A percentile compares a stretch with the other conserved stretches of the same genome.
Conservation (phyloP, 2,797 vertebrate species). For the Mus caroli region DNA sequence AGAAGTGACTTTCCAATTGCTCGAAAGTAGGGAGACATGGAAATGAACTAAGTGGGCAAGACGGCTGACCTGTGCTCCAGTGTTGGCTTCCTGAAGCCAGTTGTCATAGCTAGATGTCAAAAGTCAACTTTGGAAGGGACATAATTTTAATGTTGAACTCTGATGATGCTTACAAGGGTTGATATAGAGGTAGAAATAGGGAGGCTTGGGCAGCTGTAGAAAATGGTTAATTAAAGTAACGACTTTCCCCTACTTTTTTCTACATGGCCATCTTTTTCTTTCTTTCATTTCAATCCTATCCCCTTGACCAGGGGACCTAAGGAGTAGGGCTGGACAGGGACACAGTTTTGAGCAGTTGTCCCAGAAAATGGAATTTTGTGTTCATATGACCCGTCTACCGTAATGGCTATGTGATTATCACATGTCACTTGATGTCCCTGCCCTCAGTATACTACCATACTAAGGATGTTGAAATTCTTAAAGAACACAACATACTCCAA, state of each 20-base stretch:
- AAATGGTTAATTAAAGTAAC: background rate
- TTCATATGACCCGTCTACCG: background rate
- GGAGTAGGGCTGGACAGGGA: background rate
- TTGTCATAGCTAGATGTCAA: background rate
- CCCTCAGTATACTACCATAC: background rate
- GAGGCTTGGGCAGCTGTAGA: background rate
- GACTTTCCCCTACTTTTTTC: background rate
- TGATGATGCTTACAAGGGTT: background rate
- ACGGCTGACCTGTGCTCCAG: background rate
- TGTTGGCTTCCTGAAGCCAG: background rate
- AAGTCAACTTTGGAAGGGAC: background rate
- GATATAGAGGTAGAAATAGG: background rate
- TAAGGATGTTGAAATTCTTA: background rate
- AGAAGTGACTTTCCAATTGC: constrained; percentile 51
- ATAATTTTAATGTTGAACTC: background rate
- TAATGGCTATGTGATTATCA: background rate
- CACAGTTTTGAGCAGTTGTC: background rate
- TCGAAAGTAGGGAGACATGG: constrained; percentile 16
- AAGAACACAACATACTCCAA: background rate
- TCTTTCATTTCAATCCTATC: background rate
- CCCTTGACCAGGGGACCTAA: background rate
- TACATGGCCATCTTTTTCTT: background rate
- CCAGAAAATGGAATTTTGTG: background rate
- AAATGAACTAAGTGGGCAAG: background rate
- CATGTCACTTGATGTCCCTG: background rate